phyloP scores from a whole-genome alignment of 2,888 invertebrate species.

The Apodemia hepburni region DNA sequence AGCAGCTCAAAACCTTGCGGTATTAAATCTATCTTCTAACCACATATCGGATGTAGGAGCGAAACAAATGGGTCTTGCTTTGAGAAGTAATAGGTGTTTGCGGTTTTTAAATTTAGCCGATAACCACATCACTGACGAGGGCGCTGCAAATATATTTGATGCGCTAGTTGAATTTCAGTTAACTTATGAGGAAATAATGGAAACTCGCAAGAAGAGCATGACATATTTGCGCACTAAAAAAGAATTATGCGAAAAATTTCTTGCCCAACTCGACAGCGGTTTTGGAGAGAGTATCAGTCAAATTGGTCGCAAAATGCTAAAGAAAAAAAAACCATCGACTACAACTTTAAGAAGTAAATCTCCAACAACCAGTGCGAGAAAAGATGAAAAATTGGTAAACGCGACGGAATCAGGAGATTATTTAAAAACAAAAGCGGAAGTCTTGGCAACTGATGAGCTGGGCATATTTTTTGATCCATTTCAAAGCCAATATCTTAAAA shows the following conservation, averaged over 20 bases:
- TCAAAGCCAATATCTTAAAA: constrained; percentile 27
- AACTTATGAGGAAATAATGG: constrained; percentile 40
- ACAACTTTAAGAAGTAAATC: constrained; percentile 30
- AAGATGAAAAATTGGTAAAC: constrained; percentile 24
- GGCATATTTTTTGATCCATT: constrained; percentile 46
- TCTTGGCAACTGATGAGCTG: constrained; percentile 36
- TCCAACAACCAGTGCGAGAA: constrained; percentile 19
- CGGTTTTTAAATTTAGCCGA: constrained; percentile 48
- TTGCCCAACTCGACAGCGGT: constrained; percentile 6
- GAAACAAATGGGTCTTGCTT: constrained; percentile 40
- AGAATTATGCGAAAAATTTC: constrained; percentile 27
- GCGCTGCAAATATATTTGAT: constrained; percentile 40
- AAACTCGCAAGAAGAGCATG: constrained; percentile 35
- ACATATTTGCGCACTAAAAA: constrained; percentile 32
- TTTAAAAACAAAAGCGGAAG: constrained; percentile 37
- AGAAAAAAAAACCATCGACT: constrained; percentile 30
- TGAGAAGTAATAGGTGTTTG: constrained; percentile 48
- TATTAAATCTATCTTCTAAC: constrained; percentile 55
- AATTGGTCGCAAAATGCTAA: constrained; percentile 30
- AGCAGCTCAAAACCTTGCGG: constrained; percentile 41
- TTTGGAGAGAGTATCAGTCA: constrained; percentile 15
- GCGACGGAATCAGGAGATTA: constrained; percentile 29
- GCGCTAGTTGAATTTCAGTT: constrained; percentile 46
- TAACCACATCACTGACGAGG: constrained; percentile 46
- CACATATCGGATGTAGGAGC: constrained; percentile 53